Percentiles rank a stretch among this genome's conserved stretches.
These are phyloP conservation scores for Mesorhabditis belari DNA, from an alignment of 2,888 invertebrate genomes.

Conservation along the genomic window DNA sequence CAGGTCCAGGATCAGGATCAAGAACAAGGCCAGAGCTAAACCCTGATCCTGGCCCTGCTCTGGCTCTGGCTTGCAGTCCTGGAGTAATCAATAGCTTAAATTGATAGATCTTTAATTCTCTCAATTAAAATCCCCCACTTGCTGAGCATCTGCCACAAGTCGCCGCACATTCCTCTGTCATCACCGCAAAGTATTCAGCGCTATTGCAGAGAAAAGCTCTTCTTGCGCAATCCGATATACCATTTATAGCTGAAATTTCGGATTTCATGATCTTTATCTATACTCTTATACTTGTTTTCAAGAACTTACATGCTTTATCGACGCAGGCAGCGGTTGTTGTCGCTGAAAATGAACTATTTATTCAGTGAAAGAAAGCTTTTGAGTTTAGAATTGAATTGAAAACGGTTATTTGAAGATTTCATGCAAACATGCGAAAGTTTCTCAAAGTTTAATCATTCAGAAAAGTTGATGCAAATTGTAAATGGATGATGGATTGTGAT, in stretches of 20 bases:
- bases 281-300: background rate
- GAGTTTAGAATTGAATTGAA: too few relatives aligned
- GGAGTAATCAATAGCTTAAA: too few relatives aligned
- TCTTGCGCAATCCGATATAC: background rate
- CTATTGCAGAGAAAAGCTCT: background rate
- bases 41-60: too few relatives aligned
- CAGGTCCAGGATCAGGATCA: too few relatives aligned
- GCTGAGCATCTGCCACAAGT: background rate
- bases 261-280: background rate
- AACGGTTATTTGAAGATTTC: too few relatives aligned
- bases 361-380: too few relatives aligned
- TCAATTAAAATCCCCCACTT: background rate
- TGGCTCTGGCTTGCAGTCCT: too few relatives aligned
- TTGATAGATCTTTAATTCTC: background rate
- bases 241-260: background rate
- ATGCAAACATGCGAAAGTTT: too few relatives aligned
- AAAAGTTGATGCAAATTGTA: background rate
- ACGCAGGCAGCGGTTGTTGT: background rate
- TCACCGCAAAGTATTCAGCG: background rate
- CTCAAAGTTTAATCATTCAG: background rate
- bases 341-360: too few relatives aligned
- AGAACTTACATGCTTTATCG: background rate
- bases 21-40: too few relatives aligned
- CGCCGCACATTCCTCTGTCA: background rate
- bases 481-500: too few relatives aligned